Base-by-base conservation (phyloP, 2,888 invertebrate species). In the Acholoe squamosa region DNA sequence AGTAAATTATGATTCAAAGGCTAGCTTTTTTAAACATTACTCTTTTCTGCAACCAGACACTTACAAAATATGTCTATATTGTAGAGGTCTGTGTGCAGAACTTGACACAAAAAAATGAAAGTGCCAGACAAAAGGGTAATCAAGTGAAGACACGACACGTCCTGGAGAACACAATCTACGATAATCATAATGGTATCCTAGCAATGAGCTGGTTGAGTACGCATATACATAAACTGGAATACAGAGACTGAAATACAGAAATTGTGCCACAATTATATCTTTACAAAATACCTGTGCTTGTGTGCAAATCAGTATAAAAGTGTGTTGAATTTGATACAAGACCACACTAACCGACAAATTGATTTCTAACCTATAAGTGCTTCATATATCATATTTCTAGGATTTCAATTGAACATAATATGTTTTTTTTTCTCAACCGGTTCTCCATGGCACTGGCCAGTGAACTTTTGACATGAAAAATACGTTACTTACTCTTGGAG, bases 401-500 rank as follows among this genome's bases (percentile, higher is more conserved):
- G 14, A 61, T n/a, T 61, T 61, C n/a, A 3, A 43, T 43, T 43
- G 43, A 43, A 43, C 43, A 43, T 10, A 43, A 43, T 43, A 43
- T 10, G 10, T 3, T 7, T 3, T 43, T 43, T 43, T 43, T 10
- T 43, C 43, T 10, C 43, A 10, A 43, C 10, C 3, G 10, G 14
- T 67, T 67, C 56, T 25, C 28, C 7, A 67, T 67, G 67, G 67
- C 67, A 7, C 28, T n/a, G 67, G 67, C 28, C n/a, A 67, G n/a
- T 67, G 67, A 90, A n/a, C n/a, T n/a, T n/a, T 25, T 16, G 67
- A 19, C 16, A 19, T 61, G 61, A n/a, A 71, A n/a, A 77, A 77
- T 22, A 16, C 19, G 71, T 16, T 43, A 92, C 94, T 92, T 93
- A 95, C 95, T 94, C 93, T 95, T 95, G 51, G 94, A 93, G 92